Conservation (phyloP, 2,113 vertebrate genomes). For the Aepyceros melampus region DNA sequence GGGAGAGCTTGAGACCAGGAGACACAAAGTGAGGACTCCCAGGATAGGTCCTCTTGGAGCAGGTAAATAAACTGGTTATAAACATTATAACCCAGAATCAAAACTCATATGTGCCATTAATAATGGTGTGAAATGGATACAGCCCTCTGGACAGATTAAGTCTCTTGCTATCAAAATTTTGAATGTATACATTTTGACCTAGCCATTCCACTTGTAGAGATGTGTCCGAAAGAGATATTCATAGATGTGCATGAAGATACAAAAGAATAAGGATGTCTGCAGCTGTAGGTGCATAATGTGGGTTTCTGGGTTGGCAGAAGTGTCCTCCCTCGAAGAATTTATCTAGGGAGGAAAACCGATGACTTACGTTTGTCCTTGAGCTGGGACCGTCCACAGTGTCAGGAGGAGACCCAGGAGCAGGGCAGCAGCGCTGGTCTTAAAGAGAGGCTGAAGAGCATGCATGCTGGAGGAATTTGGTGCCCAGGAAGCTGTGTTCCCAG, state of each 20-base stretch:
- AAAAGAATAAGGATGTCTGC: too few species aligned
- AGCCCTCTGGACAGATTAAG: too few species aligned
- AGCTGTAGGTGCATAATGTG: background rate
- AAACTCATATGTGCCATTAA: too few species aligned
- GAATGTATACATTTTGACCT: too few species aligned
- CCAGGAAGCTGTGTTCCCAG: background rate
- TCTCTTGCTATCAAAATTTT: too few species aligned
- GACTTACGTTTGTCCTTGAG: background rate
- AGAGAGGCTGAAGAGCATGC: background rate
- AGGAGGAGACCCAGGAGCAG: background rate
- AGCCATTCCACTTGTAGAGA: too few species aligned
- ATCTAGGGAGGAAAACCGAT: background rate
- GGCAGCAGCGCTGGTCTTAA: background rate
- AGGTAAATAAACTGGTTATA: background rate
- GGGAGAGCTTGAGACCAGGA: background rate
- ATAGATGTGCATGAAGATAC: too few species aligned
- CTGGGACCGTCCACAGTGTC: background rate
- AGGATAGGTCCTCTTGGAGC: background rate
- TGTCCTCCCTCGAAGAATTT: background rate
- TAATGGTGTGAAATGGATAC: too few species aligned
- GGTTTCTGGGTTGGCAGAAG: background rate
- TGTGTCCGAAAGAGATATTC: too few species aligned
- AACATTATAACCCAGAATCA: too few species aligned
- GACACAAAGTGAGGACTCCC: background rate
- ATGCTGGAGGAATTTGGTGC: background rate